These are phyloP conservation scores for Bombus waltoni DNA, from an alignment of 1,140 invertebrate genomes.

Conservation along the genomic window DNA sequence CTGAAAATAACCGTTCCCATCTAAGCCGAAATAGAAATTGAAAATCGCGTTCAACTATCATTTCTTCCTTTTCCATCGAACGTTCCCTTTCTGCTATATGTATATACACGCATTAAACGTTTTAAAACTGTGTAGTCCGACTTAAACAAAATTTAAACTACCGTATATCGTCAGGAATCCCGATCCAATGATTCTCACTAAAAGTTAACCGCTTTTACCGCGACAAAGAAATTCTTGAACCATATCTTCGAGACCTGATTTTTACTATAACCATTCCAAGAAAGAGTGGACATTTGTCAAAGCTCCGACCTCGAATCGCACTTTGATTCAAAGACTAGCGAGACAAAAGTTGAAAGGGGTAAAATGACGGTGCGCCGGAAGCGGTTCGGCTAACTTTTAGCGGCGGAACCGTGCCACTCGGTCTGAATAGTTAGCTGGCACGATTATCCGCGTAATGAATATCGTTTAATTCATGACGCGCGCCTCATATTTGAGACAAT, in stretches of 20 bases:
- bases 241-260: not conserved
- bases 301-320: not conserved
- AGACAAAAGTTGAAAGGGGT: not conserved
- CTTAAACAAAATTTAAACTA: no score
- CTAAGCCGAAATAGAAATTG: not conserved
- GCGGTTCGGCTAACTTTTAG: slow-evolving; percentile 41
- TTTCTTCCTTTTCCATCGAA: not conserved
- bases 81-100: no score
- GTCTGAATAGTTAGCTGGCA: slow-evolving; percentile 35
- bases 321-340: not conserved
- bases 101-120: no score
- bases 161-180: no score
- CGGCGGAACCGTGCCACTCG: not conserved
- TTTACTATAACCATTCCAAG: not conserved
- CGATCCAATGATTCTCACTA: not conserved
- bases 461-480: slow-evolving; percentile 42
- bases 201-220: not conserved
- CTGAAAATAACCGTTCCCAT: not conserved
- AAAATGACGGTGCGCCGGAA: slow-evolving; percentile 8
- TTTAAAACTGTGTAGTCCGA: no score
- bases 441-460: slow-evolving; percentile 41
- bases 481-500: not conserved
- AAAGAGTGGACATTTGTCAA: not conserved
- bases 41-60: not conserved
- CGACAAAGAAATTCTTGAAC: not conserved